phyloP scores from a whole-genome alignment of 2,888 invertebrate species.

The Protonemura montana region DNA sequence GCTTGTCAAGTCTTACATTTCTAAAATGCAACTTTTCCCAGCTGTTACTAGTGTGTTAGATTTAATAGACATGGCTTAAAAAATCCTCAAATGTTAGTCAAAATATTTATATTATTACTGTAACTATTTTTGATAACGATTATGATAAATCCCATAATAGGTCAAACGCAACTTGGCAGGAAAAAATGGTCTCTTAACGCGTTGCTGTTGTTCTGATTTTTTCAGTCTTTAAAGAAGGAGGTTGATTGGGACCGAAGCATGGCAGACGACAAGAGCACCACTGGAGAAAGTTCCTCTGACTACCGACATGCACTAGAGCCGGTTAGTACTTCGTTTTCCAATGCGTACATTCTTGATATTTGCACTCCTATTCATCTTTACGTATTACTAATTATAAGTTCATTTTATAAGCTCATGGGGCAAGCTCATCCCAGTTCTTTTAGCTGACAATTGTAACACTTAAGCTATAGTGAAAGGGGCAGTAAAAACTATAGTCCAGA shows the following conservation, averaged over 20 bases:
- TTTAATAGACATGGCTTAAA: too few relatives aligned
- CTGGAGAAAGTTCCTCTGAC: constrained; percentile 78
- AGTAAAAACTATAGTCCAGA: neutral
- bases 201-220: constrained; percentile 52
- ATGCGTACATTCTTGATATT: neutral
- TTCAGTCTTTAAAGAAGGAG: constrained; percentile 89
- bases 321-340: constrained; percentile 59
- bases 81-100: too few relatives aligned
- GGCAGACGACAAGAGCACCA: constrained; percentile 76
- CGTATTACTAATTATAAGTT: neutral
- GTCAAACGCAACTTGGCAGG: too few relatives aligned
- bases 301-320: constrained; percentile 85
- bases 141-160: too few relatives aligned
- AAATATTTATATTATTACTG: too few relatives aligned
- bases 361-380: neutral
- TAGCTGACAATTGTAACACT: neutral
- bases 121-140: too few relatives aligned
- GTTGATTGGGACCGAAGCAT: constrained; percentile 80
- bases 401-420: neutral
- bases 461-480: neutral
- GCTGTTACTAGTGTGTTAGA: too few relatives aligned
- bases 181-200: too few relatives aligned
- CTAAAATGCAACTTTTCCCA: too few relatives aligned
- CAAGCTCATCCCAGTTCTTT: neutral
- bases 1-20: too few relatives aligned